phyloP scores from a whole-genome alignment of 2,113 vertebrate species.

The Ageneiosus marmoratus region DNA sequence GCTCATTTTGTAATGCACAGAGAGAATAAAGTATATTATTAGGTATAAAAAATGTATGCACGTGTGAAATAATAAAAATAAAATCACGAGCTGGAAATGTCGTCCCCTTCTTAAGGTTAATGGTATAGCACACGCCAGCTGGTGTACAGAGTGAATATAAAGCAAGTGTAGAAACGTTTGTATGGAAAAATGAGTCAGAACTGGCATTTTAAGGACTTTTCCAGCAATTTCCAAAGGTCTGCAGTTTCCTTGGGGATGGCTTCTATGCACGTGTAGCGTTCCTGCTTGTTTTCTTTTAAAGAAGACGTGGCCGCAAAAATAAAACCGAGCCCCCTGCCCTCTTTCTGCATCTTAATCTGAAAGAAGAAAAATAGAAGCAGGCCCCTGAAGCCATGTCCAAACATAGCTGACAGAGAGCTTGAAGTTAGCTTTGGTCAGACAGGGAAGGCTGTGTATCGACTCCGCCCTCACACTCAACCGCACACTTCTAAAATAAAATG shows the following conservation, averaged over 20 bases:
- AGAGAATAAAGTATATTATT: neutral
- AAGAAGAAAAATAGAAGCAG: constrained; percentile 33
- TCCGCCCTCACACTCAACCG: constrained; percentile 28
- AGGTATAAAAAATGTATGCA: neutral
- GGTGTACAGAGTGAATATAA: constrained; percentile 26
- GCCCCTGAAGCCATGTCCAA: constrained; percentile 20
- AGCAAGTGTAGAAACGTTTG: constrained; percentile 13
- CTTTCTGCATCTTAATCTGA: constrained; percentile 19
- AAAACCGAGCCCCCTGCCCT: constrained; percentile 28
- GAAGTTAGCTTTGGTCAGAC: constrained; percentile 40
- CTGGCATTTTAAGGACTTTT: constrained; percentile 33
- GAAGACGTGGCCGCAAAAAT: neutral
- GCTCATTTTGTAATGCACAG: neutral
- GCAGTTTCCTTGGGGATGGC: constrained; percentile 7
- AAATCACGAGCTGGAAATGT: neutral
- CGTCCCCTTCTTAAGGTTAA: neutral
- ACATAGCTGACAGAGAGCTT: constrained; percentile 23
- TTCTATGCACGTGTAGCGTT: neutral
- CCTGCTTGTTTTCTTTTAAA: neutral
- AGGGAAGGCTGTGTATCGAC: constrained; percentile 45
- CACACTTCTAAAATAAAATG: constrained; percentile 44
- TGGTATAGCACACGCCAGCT: neutral
- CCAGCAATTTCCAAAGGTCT: constrained; percentile 19
- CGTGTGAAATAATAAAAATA: too few species aligned
- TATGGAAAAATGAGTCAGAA: constrained; percentile 33